Percentiles rank a stretch among this genome's conserved stretches.
Conservation (phyloP, 1,140 invertebrate species). For the Drosophila truncata region DNA sequence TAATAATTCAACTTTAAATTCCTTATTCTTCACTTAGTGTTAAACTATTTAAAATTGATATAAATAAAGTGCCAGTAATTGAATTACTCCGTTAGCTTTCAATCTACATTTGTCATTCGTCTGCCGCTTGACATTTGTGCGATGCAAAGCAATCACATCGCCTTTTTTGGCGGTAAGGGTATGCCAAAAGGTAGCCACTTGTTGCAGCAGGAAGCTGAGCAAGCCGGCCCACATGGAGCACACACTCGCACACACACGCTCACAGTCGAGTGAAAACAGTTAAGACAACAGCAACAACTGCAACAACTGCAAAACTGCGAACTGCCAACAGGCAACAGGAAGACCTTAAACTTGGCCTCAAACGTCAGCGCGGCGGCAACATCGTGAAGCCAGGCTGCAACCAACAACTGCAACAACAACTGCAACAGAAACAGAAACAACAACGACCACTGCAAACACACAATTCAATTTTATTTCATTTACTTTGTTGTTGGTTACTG, state of each 20-base stretch:
- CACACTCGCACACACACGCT: constrained; percentile 43
- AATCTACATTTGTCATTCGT: constrained; percentile 9
- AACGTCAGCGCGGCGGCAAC: constrained; percentile 68
- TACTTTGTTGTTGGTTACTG: constrained; percentile 64
- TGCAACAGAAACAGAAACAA: constrained; percentile 34
- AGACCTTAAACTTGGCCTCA: constrained; percentile 81
- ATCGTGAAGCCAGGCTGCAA: constrained; percentile 60
- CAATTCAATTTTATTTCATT: constrained; percentile 83
- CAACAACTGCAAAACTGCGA: constrained; percentile 59
- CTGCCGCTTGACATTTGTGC: background rate
- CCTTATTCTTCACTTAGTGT: background rate
- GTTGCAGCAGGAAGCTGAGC: constrained; percentile 69
- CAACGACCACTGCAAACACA: constrained; percentile 70
- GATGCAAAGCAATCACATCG: background rate
- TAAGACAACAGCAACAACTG: constrained; percentile 67
- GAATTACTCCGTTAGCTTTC: background rate
- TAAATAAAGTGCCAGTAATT: background rate
- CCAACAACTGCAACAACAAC: constrained; percentile 10
- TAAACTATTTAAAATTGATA: background rate
- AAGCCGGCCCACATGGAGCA: constrained; percentile 69
- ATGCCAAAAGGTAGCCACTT: constrained; percentile 74
- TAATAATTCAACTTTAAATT: background rate
- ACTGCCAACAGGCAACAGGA: constrained; percentile 78
- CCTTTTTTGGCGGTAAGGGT: constrained; percentile 33
- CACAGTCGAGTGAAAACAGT: constrained; percentile 74